A percentile compares a stretch with the other conserved stretches of the same genome.
phyloP scores from a whole-genome alignment of 2,797 vertebrate genomes.

The Sardinella longiceps region DNA sequence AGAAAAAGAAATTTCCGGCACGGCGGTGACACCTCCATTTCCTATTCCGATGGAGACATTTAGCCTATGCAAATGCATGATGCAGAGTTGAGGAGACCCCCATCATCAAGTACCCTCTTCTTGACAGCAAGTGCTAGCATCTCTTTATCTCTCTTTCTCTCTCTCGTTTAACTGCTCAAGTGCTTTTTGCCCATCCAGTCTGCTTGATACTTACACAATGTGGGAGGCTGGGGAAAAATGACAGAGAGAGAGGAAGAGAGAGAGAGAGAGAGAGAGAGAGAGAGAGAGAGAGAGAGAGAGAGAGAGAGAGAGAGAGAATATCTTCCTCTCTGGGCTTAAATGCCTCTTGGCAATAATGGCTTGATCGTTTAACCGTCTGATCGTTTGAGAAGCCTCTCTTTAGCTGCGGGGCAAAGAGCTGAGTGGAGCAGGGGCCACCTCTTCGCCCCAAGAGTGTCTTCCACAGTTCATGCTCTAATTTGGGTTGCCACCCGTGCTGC shows the following conservation, averaged over 20 bases:
- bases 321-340: slow-evolving; percentile 29
- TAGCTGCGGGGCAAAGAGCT: slow-evolving; percentile 24
- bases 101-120: slow-evolving; percentile 27
- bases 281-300: neutral
- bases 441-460: slow-evolving; percentile 22
- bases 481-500: slow-evolving; percentile 26
- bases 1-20: neutral
- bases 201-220: slow-evolving; percentile 20
- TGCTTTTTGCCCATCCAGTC: slow-evolving; percentile 14
- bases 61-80: slow-evolving; percentile 33
- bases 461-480: slow-evolving; percentile 34
- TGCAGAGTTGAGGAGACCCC: slow-evolving; percentile 19
- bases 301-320: slow-evolving; percentile 8
- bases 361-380: slow-evolving; percentile 37
- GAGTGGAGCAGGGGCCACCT: slow-evolving; percentile 1
- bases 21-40: neutral
- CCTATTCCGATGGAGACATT: neutral
- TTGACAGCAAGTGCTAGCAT: slow-evolving; percentile 22
- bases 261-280: neutral
- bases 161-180: neutral
- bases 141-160: neutral
- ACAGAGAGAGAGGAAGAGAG: neutral
- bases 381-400: slow-evolving; percentile 14
- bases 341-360: slow-evolving; percentile 30
- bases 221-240: neutral